phyloP scores from a whole-genome alignment of 2,113 vertebrate genomes.

The Petroica traversi region DNA sequence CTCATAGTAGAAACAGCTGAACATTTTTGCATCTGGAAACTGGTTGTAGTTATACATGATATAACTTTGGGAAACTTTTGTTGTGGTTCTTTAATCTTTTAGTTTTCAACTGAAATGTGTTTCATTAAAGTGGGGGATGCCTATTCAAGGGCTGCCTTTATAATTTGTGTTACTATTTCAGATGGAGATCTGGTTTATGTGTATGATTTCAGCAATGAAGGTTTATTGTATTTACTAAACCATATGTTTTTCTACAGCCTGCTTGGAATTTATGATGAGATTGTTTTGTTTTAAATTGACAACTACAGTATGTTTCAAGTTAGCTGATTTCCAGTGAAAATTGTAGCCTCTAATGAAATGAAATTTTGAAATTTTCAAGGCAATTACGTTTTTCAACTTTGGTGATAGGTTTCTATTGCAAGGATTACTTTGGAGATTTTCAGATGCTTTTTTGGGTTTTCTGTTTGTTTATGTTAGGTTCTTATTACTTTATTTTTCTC shows the following conservation, averaged over 20 bases:
- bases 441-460: background rate
- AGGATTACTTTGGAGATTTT: background rate
- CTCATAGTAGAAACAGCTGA: background rate
- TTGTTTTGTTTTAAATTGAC: slow-evolving; percentile 72
- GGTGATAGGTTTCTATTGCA: background rate
- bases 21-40: slow-evolving; percentile 46
- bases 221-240: slow-evolving; percentile 66
- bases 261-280: slow-evolving; percentile 67
- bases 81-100: slow-evolving; percentile 73
- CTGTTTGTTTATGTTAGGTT: background rate
- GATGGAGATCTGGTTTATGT: slow-evolving; percentile 71
- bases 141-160: slow-evolving; percentile 65
- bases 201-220: slow-evolving; percentile 18
- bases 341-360: slow-evolving; percentile 45
- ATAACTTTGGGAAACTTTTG: slow-evolving; percentile 48
- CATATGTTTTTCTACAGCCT: slow-evolving; percentile 59
- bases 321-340: slow-evolving; percentile 66
- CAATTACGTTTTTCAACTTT: background rate
- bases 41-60: slow-evolving; percentile 29
- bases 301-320: slow-evolving; percentile 64
- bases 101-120: slow-evolving; percentile 70
- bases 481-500: background rate
- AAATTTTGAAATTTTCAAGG: slow-evolving; percentile 48
- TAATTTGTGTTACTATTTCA: slow-evolving; percentile 58
- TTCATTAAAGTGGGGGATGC: slow-evolving; percentile 72